A percentile compares a stretch with the other conserved stretches of the same genome.
phyloP scores from a whole-genome alignment of 1,140 invertebrate species.

The Macrotrachela quadricornifera region DNA sequence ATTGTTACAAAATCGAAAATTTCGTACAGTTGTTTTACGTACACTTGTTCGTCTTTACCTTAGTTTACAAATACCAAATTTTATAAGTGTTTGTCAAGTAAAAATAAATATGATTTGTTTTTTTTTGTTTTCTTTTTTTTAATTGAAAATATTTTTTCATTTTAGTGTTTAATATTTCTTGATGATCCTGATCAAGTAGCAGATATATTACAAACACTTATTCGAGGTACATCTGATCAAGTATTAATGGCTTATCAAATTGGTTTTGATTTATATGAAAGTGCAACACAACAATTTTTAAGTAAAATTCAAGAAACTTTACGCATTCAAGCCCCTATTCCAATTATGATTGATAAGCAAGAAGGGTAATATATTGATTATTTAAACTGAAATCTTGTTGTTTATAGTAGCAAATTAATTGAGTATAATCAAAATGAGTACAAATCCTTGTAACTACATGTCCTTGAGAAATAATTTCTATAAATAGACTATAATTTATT shows the following conservation, averaged over 20 bases:
- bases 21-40: constrained; percentile 63
- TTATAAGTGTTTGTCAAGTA: constrained; percentile 57
- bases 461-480: no score
- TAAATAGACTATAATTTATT: no score
- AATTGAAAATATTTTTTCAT: no score
- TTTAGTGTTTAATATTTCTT: constrained; percentile 83
- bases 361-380: no score
- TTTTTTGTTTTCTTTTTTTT: not conserved
- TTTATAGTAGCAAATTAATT: no score
- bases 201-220: constrained; percentile 35
- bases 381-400: no score
- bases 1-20: constrained; percentile 70
- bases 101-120: not conserved
- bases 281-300: constrained; percentile 80
- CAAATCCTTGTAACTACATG: no score
- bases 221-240: constrained; percentile 45
- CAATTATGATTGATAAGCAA: no score
- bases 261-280: constrained; percentile 94
- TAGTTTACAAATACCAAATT: constrained; percentile 63
- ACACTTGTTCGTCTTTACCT: constrained; percentile 70
- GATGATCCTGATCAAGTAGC: constrained; percentile 54
- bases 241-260: constrained; percentile 94
- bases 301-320: no score
- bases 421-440: no score
- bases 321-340: no score